Conservation (phyloP, 2,113 vertebrate genomes). For the Poicephalus gulielmi region DNA sequence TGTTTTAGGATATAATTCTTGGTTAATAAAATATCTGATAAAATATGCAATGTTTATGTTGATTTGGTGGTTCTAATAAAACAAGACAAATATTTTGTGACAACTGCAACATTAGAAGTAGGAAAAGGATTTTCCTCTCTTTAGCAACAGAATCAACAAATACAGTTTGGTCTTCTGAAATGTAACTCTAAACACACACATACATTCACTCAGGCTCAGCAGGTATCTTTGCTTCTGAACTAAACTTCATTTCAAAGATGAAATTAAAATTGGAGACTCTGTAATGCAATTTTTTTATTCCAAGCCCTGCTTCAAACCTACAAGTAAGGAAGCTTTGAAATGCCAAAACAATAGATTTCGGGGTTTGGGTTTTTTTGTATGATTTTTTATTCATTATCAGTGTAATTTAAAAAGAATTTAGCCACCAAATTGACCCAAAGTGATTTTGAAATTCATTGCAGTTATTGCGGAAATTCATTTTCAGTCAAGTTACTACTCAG, state of each 20-base stretch:
- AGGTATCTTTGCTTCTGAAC: background rate
- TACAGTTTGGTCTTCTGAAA: background rate
- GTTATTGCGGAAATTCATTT: background rate
- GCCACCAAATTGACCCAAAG: background rate
- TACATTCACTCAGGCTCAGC: background rate
- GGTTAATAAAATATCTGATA: background rate
- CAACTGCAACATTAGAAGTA: background rate
- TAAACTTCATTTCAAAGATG: background rate
- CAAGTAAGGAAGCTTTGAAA: background rate
- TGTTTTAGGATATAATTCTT: background rate
- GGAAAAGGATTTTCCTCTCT: background rate
- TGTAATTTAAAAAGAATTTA: background rate
- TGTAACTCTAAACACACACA: background rate
- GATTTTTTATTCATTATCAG: background rate
- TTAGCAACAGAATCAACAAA: background rate
- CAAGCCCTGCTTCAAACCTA: background rate
- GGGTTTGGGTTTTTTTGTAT: rapidly evolving
- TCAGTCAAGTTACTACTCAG: background rate
- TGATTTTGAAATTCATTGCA: background rate
- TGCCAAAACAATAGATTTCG: rapidly evolving
- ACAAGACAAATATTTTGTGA: background rate
- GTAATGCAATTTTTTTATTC: background rate
- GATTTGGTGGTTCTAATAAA: background rate
- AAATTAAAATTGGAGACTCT: background rate
- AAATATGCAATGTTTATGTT: background rate